Evolutionary conservation across 1,140 invertebrate species (phyloP).

Genomic region (Bradynema listronoti): DNA sequence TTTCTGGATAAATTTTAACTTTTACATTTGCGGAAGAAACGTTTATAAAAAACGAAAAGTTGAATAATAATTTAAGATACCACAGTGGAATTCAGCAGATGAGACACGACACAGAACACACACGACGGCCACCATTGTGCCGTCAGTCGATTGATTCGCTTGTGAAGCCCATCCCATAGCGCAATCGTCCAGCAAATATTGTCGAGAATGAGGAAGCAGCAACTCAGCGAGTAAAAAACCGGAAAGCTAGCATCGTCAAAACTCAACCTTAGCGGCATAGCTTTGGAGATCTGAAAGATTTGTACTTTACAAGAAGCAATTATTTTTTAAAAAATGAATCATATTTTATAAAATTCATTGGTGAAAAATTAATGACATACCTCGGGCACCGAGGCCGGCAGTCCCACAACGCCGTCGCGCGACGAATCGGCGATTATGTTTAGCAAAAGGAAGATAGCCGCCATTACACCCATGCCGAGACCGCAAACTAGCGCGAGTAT

Average conservation of each 20-base stretch:
- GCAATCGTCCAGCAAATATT: constrained; percentile 38
- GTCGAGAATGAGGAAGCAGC: constrained; percentile 26
- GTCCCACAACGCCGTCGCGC: constrained; percentile 38
- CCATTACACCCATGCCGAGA: constrained; percentile 41
- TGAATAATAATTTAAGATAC: background rate
- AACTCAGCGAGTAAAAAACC: constrained; percentile 34
- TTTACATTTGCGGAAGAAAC: too few relatives aligned
- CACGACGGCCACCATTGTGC: background rate
- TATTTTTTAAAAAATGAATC: background rate
- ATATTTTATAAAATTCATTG: constrained; percentile 1
- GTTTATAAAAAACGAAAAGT: too few relatives aligned
- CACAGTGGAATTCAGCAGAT: constrained; percentile 7
- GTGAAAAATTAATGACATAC: background rate
- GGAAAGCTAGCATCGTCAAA: constrained; percentile 29
- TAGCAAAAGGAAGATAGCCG: constrained; percentile 38
- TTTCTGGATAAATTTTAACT: too few relatives aligned
- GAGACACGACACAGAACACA: background rate
- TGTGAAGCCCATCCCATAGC: constrained; percentile 40
- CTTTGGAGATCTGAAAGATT: constrained; percentile 9
- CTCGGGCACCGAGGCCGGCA: constrained; percentile 25
- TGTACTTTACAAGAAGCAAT: background rate
- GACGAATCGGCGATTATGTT: constrained; percentile 40
- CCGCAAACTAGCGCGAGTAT: constrained; percentile 44
- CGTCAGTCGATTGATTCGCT: constrained; percentile 22
- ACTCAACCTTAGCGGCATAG: constrained; percentile 3